These are phyloP conservation scores for Notechis scutatus DNA, from an alignment of 2,113 vertebrate genomes.

Conservation along the genomic window DNA sequence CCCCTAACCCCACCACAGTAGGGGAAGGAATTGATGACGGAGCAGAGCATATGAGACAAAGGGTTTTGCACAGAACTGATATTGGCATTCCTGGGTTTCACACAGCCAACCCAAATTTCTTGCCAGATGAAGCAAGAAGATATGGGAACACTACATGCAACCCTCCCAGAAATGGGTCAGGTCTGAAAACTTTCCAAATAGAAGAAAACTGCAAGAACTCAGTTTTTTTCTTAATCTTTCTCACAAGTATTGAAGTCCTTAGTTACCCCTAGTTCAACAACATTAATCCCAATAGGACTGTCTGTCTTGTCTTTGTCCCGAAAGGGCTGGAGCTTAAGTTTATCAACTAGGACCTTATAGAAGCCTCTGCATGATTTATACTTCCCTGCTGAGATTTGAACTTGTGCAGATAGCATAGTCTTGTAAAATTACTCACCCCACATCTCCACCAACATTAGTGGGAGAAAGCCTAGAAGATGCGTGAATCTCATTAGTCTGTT, in stretches of 20 bases:
- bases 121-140: constrained; percentile 5
- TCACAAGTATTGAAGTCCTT: not conserved
- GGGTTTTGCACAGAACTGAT: not conserved
- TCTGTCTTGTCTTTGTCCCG: not conserved
- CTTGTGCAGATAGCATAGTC: rapidly evolving
- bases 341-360: not conserved
- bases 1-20: not conserved
- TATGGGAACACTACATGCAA: not conserved
- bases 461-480: not conserved
- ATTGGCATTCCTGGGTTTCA: not conserved
- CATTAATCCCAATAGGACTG: not conserved
- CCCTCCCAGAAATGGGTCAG: not conserved
- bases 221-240: not conserved
- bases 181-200: not conserved
- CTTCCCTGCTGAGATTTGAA: not conserved
- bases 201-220: not conserved
- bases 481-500: constrained; percentile 46
- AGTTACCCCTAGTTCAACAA: not conserved
- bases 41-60: not conserved
- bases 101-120: not conserved
- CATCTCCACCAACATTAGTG: constrained; percentile 44
- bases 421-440: constrained; percentile 58
- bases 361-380: not conserved
- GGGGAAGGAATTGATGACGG: not conserved
- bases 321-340: not conserved